phyloP scores from a whole-genome alignment of 1,140 invertebrate species.

The Phenacoccus solenopsis region DNA sequence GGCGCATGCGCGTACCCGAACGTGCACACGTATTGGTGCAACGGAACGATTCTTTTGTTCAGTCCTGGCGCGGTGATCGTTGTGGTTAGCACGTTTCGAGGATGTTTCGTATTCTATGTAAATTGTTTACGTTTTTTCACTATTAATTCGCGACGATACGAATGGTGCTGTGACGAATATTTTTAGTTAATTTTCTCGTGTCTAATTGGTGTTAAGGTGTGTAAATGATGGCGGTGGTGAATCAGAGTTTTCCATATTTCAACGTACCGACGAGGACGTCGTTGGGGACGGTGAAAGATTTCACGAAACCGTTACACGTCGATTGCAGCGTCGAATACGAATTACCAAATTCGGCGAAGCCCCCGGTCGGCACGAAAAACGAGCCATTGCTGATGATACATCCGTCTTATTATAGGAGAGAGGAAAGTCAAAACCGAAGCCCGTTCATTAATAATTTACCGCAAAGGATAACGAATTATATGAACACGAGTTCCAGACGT shows the following conservation, averaged over 20 bases:
- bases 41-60: too few species aligned
- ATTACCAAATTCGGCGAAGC: conserved; percentile 64
- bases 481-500: neutral
- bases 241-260: neutral
- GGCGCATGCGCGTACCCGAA: too few species aligned
- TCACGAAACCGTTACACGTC: conserved; percentile 61
- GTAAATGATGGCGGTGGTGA: neutral
- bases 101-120: neutral
- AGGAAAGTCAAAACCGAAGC: conserved; percentile 57
- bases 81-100: neutral
- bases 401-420: conserved; percentile 68
- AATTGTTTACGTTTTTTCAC: neutral
- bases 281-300: conserved; percentile 42
- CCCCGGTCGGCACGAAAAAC: conserved; percentile 55
- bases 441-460: conserved; percentile 60
- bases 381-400: conserved; percentile 71
- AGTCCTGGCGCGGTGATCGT: neutral
- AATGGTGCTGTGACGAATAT: neutral
- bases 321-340: conserved; percentile 77
- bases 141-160: neutral
- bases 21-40: too few species aligned
- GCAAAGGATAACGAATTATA: neutral
- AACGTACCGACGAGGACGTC: neutral
- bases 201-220: neutral
- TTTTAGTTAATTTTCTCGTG: neutral